Evolutionary conservation across 2,888 invertebrate genomes (phyloP).

Genomic region (Acanthosepion esculentum): DNA sequence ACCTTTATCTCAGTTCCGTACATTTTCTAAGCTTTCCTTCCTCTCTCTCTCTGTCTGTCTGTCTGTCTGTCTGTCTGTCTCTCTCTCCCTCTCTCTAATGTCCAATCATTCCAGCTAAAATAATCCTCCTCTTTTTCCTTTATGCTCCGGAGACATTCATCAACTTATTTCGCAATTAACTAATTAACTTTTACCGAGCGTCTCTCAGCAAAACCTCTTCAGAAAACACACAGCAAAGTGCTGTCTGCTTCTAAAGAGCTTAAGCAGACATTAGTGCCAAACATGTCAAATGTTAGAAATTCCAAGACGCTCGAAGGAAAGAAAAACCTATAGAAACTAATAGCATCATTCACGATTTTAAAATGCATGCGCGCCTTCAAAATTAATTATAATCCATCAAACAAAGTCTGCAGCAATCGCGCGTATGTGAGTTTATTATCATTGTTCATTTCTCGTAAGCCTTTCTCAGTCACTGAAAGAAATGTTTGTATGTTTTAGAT

Average conservation of each 20-base stretch:
- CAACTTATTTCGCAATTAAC: neutral
- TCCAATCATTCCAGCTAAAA: neutral
- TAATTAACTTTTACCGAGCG: neutral
- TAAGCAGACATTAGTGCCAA: neutral
- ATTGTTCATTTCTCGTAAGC: no score
- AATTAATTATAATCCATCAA: neutral
- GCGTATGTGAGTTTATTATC: neutral
- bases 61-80: no score
- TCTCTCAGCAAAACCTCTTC: neutral
- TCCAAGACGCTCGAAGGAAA: neutral
- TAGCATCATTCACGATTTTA: neutral
- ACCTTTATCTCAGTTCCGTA: neutral
- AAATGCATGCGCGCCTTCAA: neutral
- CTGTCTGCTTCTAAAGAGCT: neutral
- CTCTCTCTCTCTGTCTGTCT: neutral
- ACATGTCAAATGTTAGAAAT: neutral
- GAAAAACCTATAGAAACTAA: neutral
- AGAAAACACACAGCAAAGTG: neutral
- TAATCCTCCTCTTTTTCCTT: neutral
- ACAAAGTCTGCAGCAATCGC: neutral
- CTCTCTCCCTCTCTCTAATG: neutral
- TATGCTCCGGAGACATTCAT: neutral
- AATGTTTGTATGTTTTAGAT: no score
- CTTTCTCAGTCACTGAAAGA: no score
- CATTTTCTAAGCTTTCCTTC: neutral